Evolutionary conservation across 2,113 vertebrate species (phyloP), one percentile per base, ranked within the genome.

Genomic region (Brachirus orientalis): DNA sequence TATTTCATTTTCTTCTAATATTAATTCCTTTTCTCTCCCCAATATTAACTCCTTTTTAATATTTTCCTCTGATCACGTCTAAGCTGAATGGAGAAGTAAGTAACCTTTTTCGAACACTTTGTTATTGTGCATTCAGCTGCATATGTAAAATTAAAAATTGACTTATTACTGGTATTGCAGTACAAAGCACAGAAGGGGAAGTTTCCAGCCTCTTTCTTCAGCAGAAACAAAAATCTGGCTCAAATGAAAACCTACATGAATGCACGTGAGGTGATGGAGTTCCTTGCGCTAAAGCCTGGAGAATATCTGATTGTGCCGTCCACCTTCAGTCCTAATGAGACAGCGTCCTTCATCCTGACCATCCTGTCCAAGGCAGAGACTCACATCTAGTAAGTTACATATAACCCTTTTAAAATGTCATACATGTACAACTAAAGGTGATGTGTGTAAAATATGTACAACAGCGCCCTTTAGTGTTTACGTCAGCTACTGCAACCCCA

Each of bases 291-390:
- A 5, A 85, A 68, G 28, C 80, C 86, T 11, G 92, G 79, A 3
- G 79, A 90, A 17, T 92, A 93, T 53, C 47, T 93, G 62, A 86
- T 93, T 7, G 86, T 93, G 9, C 91, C 91, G 0, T 88, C 86
- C 22, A 88, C 89, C 41, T 87, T 57, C 56, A 46, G 22, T 0
- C 61, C 79, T 38, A 77, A 91, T 0, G 78, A 91, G 50, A 75
- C 79, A 0, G 74, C 87, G 8, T 89, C 84, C 7, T 93, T 91
- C 65, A 16, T 92, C 63, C 61, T 93, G 55, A 80, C 71, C 33
- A 86, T 92, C 59, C 53, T 80, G 44, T 85, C 82, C 72, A 92
- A 86, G 69, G 16, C 38, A 4, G 62, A 89, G 55, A 60, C 82
- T 8, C 47, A 70, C 1, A 63, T 54, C 38, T 51, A 86, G 90